Base-by-base conservation (phyloP, 2,113 vertebrate genomes). In the Eretmochelys imbricata region DNA sequence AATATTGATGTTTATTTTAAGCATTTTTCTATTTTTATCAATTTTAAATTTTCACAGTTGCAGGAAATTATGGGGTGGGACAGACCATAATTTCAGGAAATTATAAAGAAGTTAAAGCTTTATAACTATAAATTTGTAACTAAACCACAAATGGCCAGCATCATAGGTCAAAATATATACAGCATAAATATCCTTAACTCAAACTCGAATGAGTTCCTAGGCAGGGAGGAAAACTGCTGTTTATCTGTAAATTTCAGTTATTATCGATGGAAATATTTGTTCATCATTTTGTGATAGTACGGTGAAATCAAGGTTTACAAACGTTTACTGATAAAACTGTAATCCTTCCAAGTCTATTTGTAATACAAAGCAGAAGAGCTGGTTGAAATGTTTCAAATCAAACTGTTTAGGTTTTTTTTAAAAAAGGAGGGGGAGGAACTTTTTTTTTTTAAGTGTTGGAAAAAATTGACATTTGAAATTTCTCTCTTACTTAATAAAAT, bases 401-500 rank as follows among this genome's bases (percentile, higher is more conserved):
- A 88, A 93, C 38, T 4, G 0, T 42, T 42, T 42, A 42, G 0
- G 6, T 49, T 89, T 82, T 17, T 54, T 54, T 54, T 4, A 22
- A 65, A 0, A 83, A 3, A 1, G 38, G 14, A 31, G 48, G 81
- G 31, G 22, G 27, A 7, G 0, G 0, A 82, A 10, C 16, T 80
- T 1, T 3, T 72, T 89, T 89, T 1, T 42, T 82, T 19, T 84
- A 19, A 42, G 38, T 31, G 8, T n/a, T 69, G 16, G 5, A 9
- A 57, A 53, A 31, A 80, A 22, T 53, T 92, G 82, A 19, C 53
- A 1, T 75, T 75, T 8, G 75, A 19, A 14, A 0, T 25, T 93
- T 91, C 78, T 55, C 75, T 50, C 82, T 29, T 54, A 54, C 3
- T 75, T 84, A 91, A 79, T 38, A 76, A 46, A 78, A 89, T 93